phyloP scores from a whole-genome alignment of 1,140 invertebrate genomes.

The Drosophila micromelanica region DNA sequence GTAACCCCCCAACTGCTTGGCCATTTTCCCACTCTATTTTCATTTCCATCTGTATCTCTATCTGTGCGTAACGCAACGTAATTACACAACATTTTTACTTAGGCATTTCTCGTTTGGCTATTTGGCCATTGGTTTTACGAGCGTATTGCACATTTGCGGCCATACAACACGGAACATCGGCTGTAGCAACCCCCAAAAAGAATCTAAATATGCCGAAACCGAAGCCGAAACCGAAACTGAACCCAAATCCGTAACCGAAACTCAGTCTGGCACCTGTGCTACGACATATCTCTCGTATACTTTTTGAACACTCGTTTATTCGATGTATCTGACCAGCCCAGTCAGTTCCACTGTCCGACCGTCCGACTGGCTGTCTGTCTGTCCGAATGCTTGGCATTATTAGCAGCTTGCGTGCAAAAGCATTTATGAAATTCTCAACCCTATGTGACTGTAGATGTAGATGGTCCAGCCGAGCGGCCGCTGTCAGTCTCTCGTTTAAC shows the following conservation, averaged over 20 bases:
- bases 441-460: constrained; percentile 1
- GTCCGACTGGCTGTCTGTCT: not conserved
- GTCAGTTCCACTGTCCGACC: not conserved
- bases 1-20: constrained; percentile 9
- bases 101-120: constrained; percentile 70
- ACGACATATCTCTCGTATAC: constrained; percentile 11
- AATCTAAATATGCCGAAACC: constrained; percentile 17
- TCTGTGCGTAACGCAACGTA: constrained; percentile 80
- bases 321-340: constrained; percentile 8
- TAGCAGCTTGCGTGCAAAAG: constrained; percentile 79
- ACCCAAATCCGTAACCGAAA: constrained; percentile 29
- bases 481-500: constrained; percentile 48
- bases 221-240: constrained; percentile 53
- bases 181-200: constrained; percentile 61
- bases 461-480: constrained; percentile 19
- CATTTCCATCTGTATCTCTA: constrained; percentile 53
- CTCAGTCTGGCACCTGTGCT: constrained; percentile 60
- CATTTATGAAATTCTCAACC: constrained; percentile 76
- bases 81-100: constrained; percentile 80
- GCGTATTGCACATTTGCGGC: constrained; percentile 76
- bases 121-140: constrained; percentile 78
- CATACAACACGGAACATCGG: constrained; percentile 37
- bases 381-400: constrained; percentile 47
- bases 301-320: not conserved
- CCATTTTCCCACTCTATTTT: constrained; percentile 23